Base-by-base conservation (phyloP, 2,797 vertebrate species). In the Apogon hyalosoma region DNA sequence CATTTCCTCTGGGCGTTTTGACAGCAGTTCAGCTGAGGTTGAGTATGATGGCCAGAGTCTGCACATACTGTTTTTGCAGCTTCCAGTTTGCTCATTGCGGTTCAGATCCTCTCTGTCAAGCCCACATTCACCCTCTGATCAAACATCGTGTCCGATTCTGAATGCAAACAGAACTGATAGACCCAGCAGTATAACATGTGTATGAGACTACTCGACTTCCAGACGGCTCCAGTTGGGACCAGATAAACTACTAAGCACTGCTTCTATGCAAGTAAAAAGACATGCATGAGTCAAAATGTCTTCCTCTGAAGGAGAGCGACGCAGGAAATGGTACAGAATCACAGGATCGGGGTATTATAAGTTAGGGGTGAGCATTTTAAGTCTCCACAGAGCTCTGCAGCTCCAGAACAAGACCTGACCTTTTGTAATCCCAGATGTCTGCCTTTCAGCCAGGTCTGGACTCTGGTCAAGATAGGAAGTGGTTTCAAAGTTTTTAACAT, bases 361-460 rank as follows among this genome's bases (percentile, higher is more conserved):
- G n/a, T n/a, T n/a, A n/a, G 36, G 0, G 2, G 19, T 49, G 39
- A 65, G 51, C 31, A 19, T 1, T n/a, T 39, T 0, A 47, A 49
- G 60, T 74, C 66, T 80, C 58, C 57, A 51, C 15, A 57, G 70
- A 77, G 54, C 67, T 80, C 55, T 75, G 68, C 70, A 75, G 39
- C 39, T 15, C 24, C 63, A 51, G 60, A 13, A 51, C 50, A 21
- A 47, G 47, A 60, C 51, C 63, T 58, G 69, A 66, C 67, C 77
- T 53, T 2, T 67, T 33, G 36, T 76, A 59, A 71, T 72, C 66
- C 55, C 28, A 50, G 45, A 43, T 54, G 65, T 45, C 49, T 64
- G 24, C 11, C 57, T 58, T 54, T 68, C 62, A 69, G 43, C 11
- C 28, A 49, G 24, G 7, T 15, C 7, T 42, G 53, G 21, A 6